Percentiles rank a stretch among this genome's conserved stretches.
Conservation (phyloP, 1,140 invertebrate species). For the Agrypnia vestita region DNA sequence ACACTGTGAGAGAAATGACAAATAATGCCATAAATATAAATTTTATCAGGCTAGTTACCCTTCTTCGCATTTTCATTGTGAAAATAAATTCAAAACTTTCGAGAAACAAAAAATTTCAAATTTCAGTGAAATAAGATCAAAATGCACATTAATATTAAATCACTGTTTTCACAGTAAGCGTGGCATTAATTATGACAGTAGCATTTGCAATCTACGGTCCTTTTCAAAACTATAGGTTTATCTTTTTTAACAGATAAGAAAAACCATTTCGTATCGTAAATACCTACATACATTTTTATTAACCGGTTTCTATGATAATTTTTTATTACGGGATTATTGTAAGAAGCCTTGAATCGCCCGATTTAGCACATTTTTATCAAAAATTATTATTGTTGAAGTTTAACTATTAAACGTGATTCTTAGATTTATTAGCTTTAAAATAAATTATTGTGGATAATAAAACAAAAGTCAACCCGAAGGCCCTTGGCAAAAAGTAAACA, state of each 20-base stretch:
- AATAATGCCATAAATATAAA: slow-evolving; percentile 51
- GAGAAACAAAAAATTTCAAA: no score
- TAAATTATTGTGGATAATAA: neutral
- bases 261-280: slow-evolving; percentile 7
- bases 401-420: no score
- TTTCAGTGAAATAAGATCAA: no score
- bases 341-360: neutral
- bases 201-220: slow-evolving; percentile 8
- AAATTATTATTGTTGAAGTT: no score
- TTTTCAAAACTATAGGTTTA: slow-evolving; percentile 13
- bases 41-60: slow-evolving; percentile 52
- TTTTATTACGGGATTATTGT: neutral
- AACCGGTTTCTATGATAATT: slow-evolving; percentile 28
- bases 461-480: neutral
- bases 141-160: no score
- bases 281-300: slow-evolving; percentile 3
- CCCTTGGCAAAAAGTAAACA: slow-evolving; percentile 7
- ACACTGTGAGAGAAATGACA: slow-evolving; percentile 51
- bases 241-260: slow-evolving; percentile 35
- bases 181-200: slow-evolving; percentile 14
- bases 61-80: slow-evolving; percentile 52
- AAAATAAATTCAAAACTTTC: slow-evolving; percentile 14
- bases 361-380: neutral
- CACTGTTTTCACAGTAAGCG: slow-evolving; percentile 4
- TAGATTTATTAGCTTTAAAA: neutral